Evolutionary conservation across 2,888 invertebrate species (phyloP).

Genomic region (Lasioglossum morio): DNA sequence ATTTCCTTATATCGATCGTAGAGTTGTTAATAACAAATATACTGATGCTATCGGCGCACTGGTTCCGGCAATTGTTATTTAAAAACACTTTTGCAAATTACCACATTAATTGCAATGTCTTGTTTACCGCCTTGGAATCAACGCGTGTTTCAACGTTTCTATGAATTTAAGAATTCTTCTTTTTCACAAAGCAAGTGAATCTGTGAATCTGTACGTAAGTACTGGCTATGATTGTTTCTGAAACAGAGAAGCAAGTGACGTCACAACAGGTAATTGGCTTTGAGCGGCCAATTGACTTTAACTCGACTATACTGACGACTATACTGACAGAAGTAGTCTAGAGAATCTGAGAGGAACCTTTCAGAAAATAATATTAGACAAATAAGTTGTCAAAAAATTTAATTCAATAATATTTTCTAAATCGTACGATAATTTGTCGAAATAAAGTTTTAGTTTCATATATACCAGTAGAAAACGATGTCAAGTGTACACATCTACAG

Average conservation of each 20-base stretch:
- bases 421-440: neutral
- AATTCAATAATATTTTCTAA: neutral
- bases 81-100: too few relatives aligned
- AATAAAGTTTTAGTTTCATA: neutral
- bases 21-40: too few relatives aligned
- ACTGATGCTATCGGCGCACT: too few relatives aligned
- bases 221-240: neutral
- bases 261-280: neutral
- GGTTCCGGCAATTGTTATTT: too few relatives aligned
- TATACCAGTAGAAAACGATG: neutral
- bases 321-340: neutral
- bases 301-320: neutral
- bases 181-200: too few relatives aligned
- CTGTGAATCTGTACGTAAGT: neutral
- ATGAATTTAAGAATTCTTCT: too few relatives aligned
- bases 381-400: neutral
- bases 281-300: slow-evolving; percentile 11
- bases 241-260: slow-evolving; percentile 5
- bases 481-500: neutral
- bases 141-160: too few relatives aligned
- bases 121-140: too few relatives aligned
- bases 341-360: neutral
- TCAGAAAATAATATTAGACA: neutral
- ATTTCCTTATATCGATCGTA: too few relatives aligned
- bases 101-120: too few relatives aligned